Conservation (phyloP, 2,888 invertebrate genomes). For the Scaptomyza parva region DNA sequence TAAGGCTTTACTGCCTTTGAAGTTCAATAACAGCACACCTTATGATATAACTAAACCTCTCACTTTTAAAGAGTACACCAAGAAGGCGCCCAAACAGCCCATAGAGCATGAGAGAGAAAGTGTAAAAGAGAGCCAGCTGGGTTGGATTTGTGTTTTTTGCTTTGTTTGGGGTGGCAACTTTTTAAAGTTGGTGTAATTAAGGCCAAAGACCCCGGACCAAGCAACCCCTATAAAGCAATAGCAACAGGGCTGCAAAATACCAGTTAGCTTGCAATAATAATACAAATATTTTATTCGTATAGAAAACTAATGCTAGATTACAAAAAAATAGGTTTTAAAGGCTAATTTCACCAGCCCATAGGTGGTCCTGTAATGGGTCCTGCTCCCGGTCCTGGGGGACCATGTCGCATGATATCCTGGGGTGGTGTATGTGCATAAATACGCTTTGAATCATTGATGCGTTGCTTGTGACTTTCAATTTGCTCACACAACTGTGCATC, state of each 20-base stretch:
- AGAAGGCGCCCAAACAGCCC: constrained; percentile 9
- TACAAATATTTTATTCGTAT: not conserved
- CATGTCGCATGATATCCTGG: constrained; percentile 49
- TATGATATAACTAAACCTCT: not conserved
- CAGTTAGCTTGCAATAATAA: not conserved
- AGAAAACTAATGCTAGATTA: not conserved
- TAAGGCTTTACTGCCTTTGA: not conserved
- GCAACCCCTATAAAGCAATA: constrained; percentile 49
- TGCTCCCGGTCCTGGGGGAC: constrained; percentile 25
- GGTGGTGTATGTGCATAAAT: constrained; percentile 61
- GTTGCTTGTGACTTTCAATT: constrained; percentile 58
- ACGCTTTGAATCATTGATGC: constrained; percentile 60
- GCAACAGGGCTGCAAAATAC: constrained; percentile 49
- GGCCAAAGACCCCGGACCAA: constrained; percentile 64
- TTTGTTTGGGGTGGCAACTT: constrained; percentile 48
- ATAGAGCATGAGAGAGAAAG: constrained; percentile 2
- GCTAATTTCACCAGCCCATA: constrained; percentile 57
- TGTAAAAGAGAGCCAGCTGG: constrained; percentile 19
- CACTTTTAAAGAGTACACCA: not conserved
- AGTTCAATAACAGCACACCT: no score
- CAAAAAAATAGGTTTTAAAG: not conserved
- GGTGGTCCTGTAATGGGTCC: constrained; percentile 33
- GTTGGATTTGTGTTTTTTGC: constrained; percentile 13
- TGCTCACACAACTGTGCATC: constrained; percentile 90
- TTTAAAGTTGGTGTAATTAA: constrained; percentile 62